These are phyloP conservation scores for Dasyprocta punctata DNA, from an alignment of 2,113 vertebrate species.

Conservation along the genomic window DNA sequence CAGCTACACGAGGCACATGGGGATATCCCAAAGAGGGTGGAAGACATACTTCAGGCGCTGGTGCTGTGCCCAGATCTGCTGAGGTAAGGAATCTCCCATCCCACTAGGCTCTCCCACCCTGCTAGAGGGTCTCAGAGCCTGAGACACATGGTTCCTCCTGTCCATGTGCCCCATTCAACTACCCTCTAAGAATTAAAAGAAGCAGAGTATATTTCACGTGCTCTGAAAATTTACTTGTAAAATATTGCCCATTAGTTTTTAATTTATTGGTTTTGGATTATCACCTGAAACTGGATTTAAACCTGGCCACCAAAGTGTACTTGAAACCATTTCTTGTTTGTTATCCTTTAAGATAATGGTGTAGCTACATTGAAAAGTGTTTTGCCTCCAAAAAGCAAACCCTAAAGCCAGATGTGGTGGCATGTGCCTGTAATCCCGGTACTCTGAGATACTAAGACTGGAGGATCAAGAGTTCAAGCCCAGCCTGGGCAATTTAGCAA, in stretches of 20 bases:
- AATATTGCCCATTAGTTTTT: not conserved
- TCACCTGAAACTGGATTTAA: slow-evolving; percentile 14
- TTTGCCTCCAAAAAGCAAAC: not conserved
- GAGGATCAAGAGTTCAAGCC: not conserved
- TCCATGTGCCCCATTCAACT: not conserved
- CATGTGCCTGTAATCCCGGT: not conserved
- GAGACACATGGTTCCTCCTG: not conserved
- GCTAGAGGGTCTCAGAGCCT: not conserved
- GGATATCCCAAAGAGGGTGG: slow-evolving; percentile 84
- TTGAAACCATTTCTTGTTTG: slow-evolving; percentile 32
- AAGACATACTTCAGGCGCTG: slow-evolving; percentile 89
- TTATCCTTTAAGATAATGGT: slow-evolving; percentile 1
- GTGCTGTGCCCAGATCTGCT: slow-evolving; percentile 88
- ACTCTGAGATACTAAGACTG: not conserved
- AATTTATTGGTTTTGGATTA: not conserved
- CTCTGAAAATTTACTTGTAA: slow-evolving; percentile 23
- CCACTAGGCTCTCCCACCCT: not conserved
- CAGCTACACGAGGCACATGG: slow-evolving; percentile 88
- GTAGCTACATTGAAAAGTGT: not conserved
- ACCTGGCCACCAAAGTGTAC: not conserved
- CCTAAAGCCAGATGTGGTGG: not conserved
- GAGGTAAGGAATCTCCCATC: slow-evolving; percentile 83
- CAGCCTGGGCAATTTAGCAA: not conserved
- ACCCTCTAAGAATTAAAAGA: slow-evolving; percentile 34
- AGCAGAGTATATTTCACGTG: not conserved